phyloP scores from a whole-genome alignment of 2,797 vertebrate species.

The Coregonus suidteri region DNA sequence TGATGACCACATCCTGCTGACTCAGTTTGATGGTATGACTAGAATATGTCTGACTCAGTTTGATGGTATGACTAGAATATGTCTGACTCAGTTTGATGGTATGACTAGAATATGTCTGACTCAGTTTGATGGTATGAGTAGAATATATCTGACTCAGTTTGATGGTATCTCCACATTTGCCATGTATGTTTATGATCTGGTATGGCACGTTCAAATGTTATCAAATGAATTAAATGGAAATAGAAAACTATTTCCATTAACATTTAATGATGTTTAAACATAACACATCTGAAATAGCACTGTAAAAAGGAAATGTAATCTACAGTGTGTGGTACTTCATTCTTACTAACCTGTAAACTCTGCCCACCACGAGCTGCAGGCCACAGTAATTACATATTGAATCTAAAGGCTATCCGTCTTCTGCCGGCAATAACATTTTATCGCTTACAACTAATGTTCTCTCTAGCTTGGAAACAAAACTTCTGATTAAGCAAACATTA shows the following conservation, averaged over 20 bases:
- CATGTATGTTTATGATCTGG: too few relatives aligned
- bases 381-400: not conserved
- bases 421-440: not conserved
- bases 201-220: too few relatives aligned
- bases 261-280: not conserved
- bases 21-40: too few relatives aligned
- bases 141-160: too few relatives aligned
- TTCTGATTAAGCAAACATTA: constrained; percentile 28
- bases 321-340: not conserved
- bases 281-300: not conserved
- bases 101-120: too few relatives aligned
- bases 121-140: too few relatives aligned
- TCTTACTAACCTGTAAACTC: not conserved
- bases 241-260: not conserved
- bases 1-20: too few relatives aligned
- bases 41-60: too few relatives aligned
- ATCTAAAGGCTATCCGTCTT: not conserved
- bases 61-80: too few relatives aligned
- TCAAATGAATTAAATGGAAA: too few relatives aligned
- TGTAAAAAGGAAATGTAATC: not conserved
- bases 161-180: too few relatives aligned
- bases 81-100: too few relatives aligned
- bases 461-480: constrained; percentile 1
- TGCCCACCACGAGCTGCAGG: not conserved
- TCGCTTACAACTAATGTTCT: not conserved